Conservation (phyloP, 2,888 invertebrate species). For the Cephus pygmeus region DNA sequence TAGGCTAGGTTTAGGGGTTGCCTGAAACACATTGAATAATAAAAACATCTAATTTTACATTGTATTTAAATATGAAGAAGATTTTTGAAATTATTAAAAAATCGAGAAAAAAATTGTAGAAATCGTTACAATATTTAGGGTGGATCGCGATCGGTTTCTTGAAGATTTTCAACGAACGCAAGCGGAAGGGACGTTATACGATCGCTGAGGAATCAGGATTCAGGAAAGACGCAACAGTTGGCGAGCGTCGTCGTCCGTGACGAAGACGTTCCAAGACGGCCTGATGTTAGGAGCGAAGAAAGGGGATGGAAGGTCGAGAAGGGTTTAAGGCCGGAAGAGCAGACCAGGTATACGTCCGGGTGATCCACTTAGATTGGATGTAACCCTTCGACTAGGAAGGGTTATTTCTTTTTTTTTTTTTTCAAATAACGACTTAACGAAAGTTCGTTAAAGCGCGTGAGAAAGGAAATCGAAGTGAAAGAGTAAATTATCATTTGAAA, state of each 20-base stretch:
- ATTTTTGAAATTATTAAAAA: background rate
- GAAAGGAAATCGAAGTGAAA: background rate
- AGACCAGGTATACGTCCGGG: slow-evolving; percentile 14
- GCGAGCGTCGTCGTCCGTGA: slow-evolving; percentile 44
- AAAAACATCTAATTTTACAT: background rate
- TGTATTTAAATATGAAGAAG: background rate
- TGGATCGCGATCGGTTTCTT: background rate
- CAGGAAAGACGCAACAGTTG: slow-evolving; percentile 53
- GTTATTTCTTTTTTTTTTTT: background rate
- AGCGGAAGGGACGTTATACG: background rate
- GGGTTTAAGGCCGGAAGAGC: slow-evolving; percentile 35
- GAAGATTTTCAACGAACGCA: background rate
- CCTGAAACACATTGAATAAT: background rate
- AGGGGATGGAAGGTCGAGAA: background rate
- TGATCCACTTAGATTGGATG: slow-evolving; percentile 17
- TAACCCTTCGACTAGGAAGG: background rate
- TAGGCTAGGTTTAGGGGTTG: background rate
- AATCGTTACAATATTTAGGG: background rate
- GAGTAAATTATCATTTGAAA: background rate
- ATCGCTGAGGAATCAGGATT: slow-evolving; percentile 15
- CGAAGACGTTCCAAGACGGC: slow-evolving; percentile 45
- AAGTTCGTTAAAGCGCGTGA: background rate
- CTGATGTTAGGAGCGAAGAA: background rate
- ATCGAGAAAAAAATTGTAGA: background rate
- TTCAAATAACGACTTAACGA: background rate